These are phyloP conservation scores for Sarcophaga carnaria DNA, from an alignment of 2,888 invertebrate genomes.

Conservation along the genomic window DNA sequence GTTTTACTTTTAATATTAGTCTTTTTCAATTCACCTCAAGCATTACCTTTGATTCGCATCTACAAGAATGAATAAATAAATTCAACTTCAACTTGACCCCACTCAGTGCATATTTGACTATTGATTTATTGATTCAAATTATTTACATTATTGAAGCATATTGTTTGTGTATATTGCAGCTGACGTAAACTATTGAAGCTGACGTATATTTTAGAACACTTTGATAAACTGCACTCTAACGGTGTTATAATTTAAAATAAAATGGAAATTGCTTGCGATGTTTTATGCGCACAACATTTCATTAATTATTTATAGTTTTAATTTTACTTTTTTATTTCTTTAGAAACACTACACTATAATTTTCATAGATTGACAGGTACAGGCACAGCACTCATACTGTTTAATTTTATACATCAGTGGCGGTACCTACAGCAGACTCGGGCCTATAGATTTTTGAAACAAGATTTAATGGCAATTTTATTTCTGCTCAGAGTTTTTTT, in stretches of 20 bases:
- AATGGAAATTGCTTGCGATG: background rate
- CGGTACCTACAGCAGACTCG: no score
- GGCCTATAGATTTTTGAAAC: no score
- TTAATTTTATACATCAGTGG: no score
- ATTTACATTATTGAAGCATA: constrained; percentile 9
- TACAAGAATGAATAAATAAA: constrained; percentile 17
- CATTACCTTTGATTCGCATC: background rate
- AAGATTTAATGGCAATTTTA: no score
- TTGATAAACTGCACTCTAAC: constrained; percentile 36
- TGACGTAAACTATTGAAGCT: constrained; percentile 27
- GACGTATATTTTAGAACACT: constrained; percentile 6
- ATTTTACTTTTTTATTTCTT: no score
- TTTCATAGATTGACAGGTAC: no score
- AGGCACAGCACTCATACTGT: no score
- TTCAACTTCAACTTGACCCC: background rate
- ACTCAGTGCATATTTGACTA: background rate
- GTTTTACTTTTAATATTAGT: no score
- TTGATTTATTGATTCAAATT: constrained; percentile 20
- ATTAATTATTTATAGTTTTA: background rate
- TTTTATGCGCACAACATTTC: background rate
- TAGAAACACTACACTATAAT: no score
- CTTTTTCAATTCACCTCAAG: no score
- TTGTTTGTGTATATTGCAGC: constrained; percentile 37
- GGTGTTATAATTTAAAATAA: constrained; percentile 34
- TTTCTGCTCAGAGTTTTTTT: no score